Percentiles rank a stretch among this genome's conserved stretches.
Evolutionary conservation across 2,888 invertebrate species (phyloP).

Genomic region (Myopa tessellatipennis): DNA sequence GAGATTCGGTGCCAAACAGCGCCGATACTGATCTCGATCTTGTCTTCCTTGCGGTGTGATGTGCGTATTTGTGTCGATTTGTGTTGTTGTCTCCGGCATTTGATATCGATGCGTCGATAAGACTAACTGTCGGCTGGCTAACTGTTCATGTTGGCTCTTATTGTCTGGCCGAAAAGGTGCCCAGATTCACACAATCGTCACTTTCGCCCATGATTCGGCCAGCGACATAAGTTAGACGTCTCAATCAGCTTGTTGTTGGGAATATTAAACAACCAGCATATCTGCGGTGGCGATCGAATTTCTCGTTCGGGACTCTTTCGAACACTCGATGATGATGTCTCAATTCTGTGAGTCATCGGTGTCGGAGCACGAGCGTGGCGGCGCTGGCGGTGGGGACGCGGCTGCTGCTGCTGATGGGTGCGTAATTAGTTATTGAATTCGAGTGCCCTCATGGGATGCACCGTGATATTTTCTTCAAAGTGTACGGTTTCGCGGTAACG

Average conservation of each 20-base stretch:
- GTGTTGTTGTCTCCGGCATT: neutral
- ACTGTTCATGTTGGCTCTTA: no score
- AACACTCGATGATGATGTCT: conserved; percentile 8
- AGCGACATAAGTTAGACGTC: neutral
- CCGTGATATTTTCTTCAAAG: no score
- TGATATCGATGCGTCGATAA: neutral
- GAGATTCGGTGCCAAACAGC: neutral
- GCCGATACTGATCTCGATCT: neutral
- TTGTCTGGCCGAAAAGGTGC: neutral
- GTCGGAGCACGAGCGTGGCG: no score
- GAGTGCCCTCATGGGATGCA: neutral
- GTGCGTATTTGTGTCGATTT: neutral
- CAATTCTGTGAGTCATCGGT: neutral
- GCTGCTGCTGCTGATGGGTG: neutral
- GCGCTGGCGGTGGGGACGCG: no score
- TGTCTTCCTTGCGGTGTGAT: neutral
- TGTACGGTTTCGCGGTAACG: no score
- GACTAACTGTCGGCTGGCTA: neutral
- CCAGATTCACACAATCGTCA: neutral
- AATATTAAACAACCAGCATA: neutral
- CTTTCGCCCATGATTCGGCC: neutral
- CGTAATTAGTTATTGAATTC: neutral
- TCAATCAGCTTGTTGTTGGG: neutral
- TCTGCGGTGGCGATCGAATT: neutral
- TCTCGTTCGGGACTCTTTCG: neutral